Base-by-base conservation (phyloP, 1,140 invertebrate genomes). In the Euura saliciscinereae region DNA sequence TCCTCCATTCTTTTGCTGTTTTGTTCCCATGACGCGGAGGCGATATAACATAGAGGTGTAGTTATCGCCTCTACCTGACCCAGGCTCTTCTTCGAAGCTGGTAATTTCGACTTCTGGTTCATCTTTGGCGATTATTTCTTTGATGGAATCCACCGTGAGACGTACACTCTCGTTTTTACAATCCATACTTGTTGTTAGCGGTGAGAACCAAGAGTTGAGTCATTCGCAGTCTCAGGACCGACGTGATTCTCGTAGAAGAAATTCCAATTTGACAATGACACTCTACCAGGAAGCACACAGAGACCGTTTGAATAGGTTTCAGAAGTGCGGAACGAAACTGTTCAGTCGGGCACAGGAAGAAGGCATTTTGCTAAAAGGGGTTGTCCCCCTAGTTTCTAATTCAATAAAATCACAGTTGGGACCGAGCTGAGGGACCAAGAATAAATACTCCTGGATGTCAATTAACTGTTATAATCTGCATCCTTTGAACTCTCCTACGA, bases 21-120 rank as follows among this genome's bases (percentile, higher is more conserved):
- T 87, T 5, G 85, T 84, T 0, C 92, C 92, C 74, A 89, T 90
- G 0, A 91, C 81, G 1, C 86, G 85, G 45, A 93, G 86, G 11
- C 92, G 89, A 79, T 93, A 93, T 1, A 93, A 81, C 88, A 93
- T 92, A 7, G 92, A 93, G 0, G 92, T 93, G 76, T 94, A 93
- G 80, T 93, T 94, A 75, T 94, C 92, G 5, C 92, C 92, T 51
- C 92, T 87, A 71, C 91, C 91, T 0, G 92, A 92, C 5, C 91
- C 92, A 6, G 88, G 90, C n/a, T 91, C 89, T 73, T 91, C 89
- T 87, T 92, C 80, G 11, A 87, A 75, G 68, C 71, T 78, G 7
- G 66, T 73, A 42, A 89, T 83, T 46, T 84, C 83, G 6, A 88
- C 85, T 2, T 86, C 78, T 0, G 84, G 81, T 68, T 88, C 86